Percentiles rank a stretch among this genome's conserved stretches.
Conservation (phyloP, 2,888 invertebrate genomes). For the Chromoteleia sp. region DNA sequence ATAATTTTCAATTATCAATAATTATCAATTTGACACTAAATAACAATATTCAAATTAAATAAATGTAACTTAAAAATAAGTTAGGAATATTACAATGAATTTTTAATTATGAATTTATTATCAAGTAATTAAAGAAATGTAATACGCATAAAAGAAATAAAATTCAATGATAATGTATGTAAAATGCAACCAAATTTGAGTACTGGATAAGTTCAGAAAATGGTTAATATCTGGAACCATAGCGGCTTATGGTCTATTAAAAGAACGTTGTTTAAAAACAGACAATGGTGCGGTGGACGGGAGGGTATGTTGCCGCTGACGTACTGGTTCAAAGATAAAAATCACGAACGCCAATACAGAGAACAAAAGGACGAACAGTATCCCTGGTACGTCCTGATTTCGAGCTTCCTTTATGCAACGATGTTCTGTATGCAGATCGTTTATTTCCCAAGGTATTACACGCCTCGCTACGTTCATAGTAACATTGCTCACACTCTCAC, state of each 20-base stretch:
- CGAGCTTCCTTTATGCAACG: slow-evolving; percentile 91
- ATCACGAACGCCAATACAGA: slow-evolving; percentile 92
- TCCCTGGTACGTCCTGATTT: slow-evolving; percentile 90
- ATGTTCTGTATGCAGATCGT: slow-evolving; percentile 92
- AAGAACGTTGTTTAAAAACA: slow-evolving; percentile 74
- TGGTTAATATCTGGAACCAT: not conserved
- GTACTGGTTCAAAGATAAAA: slow-evolving; percentile 91
- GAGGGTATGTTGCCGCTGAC: slow-evolving; percentile 93
- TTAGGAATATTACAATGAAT: no score
- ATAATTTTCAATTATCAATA: no score
- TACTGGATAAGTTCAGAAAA: not conserved
- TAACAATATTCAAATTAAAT: no score
- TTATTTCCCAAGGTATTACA: slow-evolving; percentile 90
- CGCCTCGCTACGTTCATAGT: slow-evolving; percentile 14
- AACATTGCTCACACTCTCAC: slow-evolving; percentile 4
- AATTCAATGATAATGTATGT: not conserved
- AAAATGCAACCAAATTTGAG: not conserved
- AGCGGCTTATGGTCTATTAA: slow-evolving; percentile 11
- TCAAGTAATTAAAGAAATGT: no score
- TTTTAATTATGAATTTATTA: no score
- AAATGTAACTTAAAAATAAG: no score
- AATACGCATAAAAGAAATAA: not conserved
- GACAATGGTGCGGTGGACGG: slow-evolving; percentile 86
- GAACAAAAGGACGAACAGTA: slow-evolving; percentile 93
- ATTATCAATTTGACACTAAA: no score